A percentile compares a stretch with the other conserved stretches of the same genome.
Conservation (phyloP, 1,140 invertebrate genomes). For the Lethrus apterus region DNA sequence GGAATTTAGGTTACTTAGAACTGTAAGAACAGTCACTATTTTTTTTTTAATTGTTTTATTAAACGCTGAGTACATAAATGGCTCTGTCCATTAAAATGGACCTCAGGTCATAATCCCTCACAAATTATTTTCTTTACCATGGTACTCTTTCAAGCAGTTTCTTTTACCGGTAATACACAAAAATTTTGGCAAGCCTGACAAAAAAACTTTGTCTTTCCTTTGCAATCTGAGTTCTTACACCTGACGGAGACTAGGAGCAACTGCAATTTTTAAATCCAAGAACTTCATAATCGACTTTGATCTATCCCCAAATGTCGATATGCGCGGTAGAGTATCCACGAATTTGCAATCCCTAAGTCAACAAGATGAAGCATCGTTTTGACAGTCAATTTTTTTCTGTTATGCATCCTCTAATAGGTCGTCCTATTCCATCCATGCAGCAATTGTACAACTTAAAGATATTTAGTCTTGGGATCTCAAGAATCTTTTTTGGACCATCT, state of each 20-base stretch:
- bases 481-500: constrained; percentile 1
- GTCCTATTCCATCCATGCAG: constrained; percentile 1
- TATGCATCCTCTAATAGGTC: constrained; percentile 9
- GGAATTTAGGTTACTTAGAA: no score
- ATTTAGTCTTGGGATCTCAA: not conserved
- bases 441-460: not conserved
- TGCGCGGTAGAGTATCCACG: constrained; percentile 13
- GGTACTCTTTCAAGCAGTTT: constrained; percentile 3
- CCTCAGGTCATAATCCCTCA: not conserved
- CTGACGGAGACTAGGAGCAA: not conserved
- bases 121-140: not conserved
- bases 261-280: not conserved
- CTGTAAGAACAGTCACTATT: no score
- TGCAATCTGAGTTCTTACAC: not conserved
- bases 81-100: constrained; percentile 8
- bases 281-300: not conserved
- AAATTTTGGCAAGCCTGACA: not conserved
- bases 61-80: no score
- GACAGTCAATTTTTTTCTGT: constrained; percentile 16
- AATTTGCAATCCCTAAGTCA: constrained; percentile 17
- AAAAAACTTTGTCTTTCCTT: not conserved
- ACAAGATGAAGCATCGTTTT: constrained; percentile 15
- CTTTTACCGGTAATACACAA: not conserved
- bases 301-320: not conserved
- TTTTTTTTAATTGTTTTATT: no score